Conservation (phyloP, 2,888 invertebrate genomes). For the Andrena fulva region DNA sequence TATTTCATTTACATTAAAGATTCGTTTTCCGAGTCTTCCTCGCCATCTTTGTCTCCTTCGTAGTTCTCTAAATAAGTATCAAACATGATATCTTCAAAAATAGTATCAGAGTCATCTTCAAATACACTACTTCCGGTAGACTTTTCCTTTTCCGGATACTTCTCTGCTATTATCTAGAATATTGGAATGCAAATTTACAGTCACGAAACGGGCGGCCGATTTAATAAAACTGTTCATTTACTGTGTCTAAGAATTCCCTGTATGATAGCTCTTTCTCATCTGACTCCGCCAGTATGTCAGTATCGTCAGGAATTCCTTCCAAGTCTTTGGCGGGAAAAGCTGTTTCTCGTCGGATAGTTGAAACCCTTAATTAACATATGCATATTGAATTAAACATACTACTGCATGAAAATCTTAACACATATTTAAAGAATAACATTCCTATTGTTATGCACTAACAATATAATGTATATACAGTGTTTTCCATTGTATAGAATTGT, state of each 20-base stretch:
- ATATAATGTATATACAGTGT: background rate
- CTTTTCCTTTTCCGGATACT: background rate
- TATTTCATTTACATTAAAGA: conserved; percentile 14
- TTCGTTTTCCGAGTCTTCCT: conserved; percentile 6
- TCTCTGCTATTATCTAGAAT: conserved; percentile 4
- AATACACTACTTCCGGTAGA: background rate
- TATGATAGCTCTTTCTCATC: background rate
- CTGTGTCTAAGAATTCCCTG: background rate
- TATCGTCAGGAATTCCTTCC: conserved; percentile 17
- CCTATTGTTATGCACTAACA: background rate
- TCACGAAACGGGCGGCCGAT: background rate
- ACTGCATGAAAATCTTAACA: background rate
- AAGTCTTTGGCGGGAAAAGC: conserved; percentile 3
- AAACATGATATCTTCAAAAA: background rate
- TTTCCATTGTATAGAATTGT: background rate
- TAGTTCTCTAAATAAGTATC: background rate
- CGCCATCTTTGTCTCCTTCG: background rate
- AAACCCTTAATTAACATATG: conserved; percentile 36
- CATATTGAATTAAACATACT: conserved; percentile 6
- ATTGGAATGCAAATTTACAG: background rate
- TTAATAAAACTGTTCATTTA: conserved; percentile 22
- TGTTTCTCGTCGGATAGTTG: conserved; percentile 33
- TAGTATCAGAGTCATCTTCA: background rate
- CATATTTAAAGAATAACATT: conserved; percentile 5
- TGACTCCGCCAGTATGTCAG: conserved; percentile 8